Evolutionary conservation across 2,888 invertebrate species (phyloP), one percentile per base, ranked within the genome.

Genomic region (Drosophila bunnanda): DNA sequence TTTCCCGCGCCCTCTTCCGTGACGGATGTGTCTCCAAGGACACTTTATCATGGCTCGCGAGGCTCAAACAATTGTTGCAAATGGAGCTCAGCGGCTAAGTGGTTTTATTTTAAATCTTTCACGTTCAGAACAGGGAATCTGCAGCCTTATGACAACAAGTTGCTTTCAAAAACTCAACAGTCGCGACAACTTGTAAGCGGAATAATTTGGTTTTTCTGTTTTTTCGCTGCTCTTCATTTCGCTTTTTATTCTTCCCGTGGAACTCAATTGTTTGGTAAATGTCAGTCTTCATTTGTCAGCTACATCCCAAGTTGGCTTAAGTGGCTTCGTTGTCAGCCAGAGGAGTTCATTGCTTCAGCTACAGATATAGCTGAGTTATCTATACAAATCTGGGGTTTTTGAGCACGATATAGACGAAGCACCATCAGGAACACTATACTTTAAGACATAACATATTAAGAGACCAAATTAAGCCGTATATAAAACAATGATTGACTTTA

Each of bases 81-180:
- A 75, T 77, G 61, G 70, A 79, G 73, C 74, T 55, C 52, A 54
- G 77, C 56, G 77, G 80, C 90, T 91, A 92, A 92, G 92, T 92
- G 92, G 92, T 91, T 92, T 92, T 91, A 90, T 92, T 92, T 92
- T 83, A 90, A 92, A 88, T 91, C 91, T 90, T 91, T 88, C 92
- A 92, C 92, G 92, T 91, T 89, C 83, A 66, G 73, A 75, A 65
- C 75, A 30, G 52, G 48, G 44, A 39, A 57, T 57, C 65, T 66
- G 66, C 64, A 54, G 81, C 79, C 77, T 79, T 83, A 80, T 76
- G 79, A 88, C 89, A 87, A 89, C 89, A 87, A 87, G 87, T 89
- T 88, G 89, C 87, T 83, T 88, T 83, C 85, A 85, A 88, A 82
- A 86, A 75, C 82, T 84, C 84, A 78, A 78, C 83, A 80, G 88